phyloP scores from a whole-genome alignment of 2,113 vertebrate genomes.

The Pollimyrus isidori region DNA sequence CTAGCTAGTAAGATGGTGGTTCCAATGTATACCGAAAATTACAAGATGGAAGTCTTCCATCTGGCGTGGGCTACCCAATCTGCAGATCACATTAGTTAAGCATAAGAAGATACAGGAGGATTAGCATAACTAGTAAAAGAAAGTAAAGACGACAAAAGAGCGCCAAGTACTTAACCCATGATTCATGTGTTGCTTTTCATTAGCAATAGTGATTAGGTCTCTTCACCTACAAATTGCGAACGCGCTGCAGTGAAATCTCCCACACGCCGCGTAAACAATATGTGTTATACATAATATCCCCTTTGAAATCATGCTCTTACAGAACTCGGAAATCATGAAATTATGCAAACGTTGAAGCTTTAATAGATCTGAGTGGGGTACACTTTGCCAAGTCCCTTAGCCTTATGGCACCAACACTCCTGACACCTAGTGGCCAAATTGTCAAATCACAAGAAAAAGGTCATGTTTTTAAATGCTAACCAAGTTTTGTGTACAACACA shows the following conservation, averaged over 20 bases:
- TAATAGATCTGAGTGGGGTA: background rate
- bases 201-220: background rate
- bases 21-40: background rate
- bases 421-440: constrained; percentile 40
- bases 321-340: background rate
- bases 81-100: background rate
- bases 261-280: background rate
- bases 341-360: background rate
- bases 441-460: background rate
- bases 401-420: background rate
- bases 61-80: background rate
- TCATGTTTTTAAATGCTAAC: no score
- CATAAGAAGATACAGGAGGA: background rate
- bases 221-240: background rate
- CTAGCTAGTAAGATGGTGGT: background rate
- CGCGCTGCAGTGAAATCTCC: background rate
- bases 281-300: background rate
- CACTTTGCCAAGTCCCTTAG: background rate
- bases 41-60: background rate
- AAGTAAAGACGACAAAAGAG: background rate
- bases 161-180: background rate
- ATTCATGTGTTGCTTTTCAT: background rate
- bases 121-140: background rate
- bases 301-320: background rate
- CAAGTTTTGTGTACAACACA: background rate